phyloP scores from a whole-genome alignment of 2,797 vertebrate genomes.

The Acropternis orthonyx region DNA sequence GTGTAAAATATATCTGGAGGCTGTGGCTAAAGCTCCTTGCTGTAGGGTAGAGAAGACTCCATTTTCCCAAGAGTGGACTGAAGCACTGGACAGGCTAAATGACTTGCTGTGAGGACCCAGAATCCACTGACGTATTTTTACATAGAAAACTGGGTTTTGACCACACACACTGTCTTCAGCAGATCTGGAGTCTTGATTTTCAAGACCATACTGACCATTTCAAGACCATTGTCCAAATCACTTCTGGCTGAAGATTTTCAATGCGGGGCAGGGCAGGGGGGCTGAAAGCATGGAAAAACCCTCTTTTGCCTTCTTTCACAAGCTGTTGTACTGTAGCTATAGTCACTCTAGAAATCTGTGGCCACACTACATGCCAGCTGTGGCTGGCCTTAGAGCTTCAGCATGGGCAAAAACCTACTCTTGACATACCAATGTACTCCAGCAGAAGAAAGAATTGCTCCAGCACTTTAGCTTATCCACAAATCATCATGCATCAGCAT shows the following conservation, averaged over 20 bases:
- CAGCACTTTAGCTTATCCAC: not conserved
- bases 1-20: not conserved
- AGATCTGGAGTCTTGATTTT: not conserved
- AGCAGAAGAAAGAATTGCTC: not conserved
- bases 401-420: not conserved
- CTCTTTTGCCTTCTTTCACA: not conserved
- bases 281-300: too few relatives aligned
- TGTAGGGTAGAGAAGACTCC: not conserved
- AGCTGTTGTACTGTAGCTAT: not conserved
- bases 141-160: not conserved
- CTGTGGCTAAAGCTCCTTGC: not conserved
- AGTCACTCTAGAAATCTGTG: not conserved
- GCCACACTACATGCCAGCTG: accelerated
- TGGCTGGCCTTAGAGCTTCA: not conserved
- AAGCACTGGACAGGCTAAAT: not conserved
- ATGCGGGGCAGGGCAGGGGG: too few relatives aligned
- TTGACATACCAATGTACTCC: not conserved
- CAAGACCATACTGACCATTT: not conserved
- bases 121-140: not conserved
- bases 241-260: not conserved
- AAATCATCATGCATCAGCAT: not conserved
- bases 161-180: not conserved
- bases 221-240: not conserved
- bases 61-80: not conserved
- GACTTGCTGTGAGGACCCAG: not conserved